phyloP scores from a whole-genome alignment of 2,797 vertebrate genomes.

The Odontamblyopus rebecca region DNA sequence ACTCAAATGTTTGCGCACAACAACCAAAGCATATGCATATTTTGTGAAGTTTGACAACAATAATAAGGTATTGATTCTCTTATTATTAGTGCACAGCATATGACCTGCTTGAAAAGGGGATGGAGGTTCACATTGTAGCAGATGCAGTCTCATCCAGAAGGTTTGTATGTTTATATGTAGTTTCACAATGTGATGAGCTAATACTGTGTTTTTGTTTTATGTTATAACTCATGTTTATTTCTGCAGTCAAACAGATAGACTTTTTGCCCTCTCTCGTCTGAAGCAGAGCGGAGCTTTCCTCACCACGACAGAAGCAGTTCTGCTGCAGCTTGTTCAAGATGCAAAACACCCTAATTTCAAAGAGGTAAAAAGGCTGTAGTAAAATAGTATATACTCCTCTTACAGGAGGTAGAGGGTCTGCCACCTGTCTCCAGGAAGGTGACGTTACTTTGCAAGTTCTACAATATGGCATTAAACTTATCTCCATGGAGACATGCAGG shows the following conservation, averaged over 20 bases:
- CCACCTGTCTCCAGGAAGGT: neutral
- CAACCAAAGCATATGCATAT: neutral
- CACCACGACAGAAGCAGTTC: conserved; percentile 86
- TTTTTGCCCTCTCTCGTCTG: conserved; percentile 85
- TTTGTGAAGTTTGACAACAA: neutral
- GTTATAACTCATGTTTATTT: conserved; percentile 5
- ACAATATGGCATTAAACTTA: neutral
- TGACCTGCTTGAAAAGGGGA: conserved; percentile 84
- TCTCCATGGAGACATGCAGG: neutral
- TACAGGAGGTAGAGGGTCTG: neutral
- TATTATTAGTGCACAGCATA: conserved; percentile 81
- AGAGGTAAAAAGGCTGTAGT: conserved; percentile 72
- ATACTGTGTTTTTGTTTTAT: neutral
- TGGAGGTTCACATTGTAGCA: conserved; percentile 88
- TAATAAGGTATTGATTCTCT: neutral
- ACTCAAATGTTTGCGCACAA: too few species aligned
- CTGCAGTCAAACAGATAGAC: conserved; percentile 86
- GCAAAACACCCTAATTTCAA: conserved; percentile 86
- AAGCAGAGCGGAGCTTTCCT: conserved; percentile 90
- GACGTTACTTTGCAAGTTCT: neutral
- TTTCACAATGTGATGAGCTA: neutral
- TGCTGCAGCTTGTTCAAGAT: conserved; percentile 85
- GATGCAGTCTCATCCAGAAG: conserved; percentile 89
- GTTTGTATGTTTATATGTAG: conserved; percentile 56
- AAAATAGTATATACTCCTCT: neutral